Evolutionary conservation across 1,140 invertebrate species (phyloP).

Genomic region (Drosophila repleta): DNA sequence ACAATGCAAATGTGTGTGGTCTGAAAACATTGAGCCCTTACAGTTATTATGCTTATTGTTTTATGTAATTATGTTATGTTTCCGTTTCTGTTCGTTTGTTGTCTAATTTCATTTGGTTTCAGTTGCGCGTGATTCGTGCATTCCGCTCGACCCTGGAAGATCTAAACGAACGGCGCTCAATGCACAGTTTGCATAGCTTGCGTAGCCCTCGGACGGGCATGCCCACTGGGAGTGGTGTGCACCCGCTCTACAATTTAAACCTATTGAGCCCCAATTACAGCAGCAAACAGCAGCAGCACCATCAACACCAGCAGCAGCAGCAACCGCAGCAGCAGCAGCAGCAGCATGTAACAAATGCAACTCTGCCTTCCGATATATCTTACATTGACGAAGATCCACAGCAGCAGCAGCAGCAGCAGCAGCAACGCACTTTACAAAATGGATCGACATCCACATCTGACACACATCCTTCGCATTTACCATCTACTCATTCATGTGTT

Average conservation of each 20-base stretch:
- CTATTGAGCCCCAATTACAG: conserved; percentile 69
- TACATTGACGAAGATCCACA: conserved; percentile 95
- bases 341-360: conserved; percentile 37
- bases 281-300: conserved; percentile 54
- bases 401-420: conserved; percentile 49
- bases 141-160: conserved; percentile 99
- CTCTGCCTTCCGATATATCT: conserved; percentile 91
- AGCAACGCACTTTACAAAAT: conserved; percentile 46
- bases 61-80: conserved; percentile 57
- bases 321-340: conserved; percentile 38
- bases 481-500: conserved; percentile 8
- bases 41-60: conserved; percentile 50
- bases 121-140: conserved; percentile 99
- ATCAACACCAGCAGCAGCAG: conserved; percentile 15
- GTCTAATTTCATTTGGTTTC: conserved; percentile 90
- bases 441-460: conserved; percentile 46
- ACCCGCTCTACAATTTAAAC: conserved; percentile 76
- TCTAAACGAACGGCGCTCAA: conserved; percentile 98
- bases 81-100: conserved; percentile 80
- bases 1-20: background rate
- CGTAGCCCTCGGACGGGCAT: conserved; percentile 90
- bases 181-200: conserved; percentile 98
- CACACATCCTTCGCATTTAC: conserved; percentile 9
- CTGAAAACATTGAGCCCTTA: conserved; percentile 22
- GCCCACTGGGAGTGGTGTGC: conserved; percentile 31